Evolutionary conservation across 2,797 vertebrate species (phyloP).

Genomic region (Notoglanidium macrostoma): DNA sequence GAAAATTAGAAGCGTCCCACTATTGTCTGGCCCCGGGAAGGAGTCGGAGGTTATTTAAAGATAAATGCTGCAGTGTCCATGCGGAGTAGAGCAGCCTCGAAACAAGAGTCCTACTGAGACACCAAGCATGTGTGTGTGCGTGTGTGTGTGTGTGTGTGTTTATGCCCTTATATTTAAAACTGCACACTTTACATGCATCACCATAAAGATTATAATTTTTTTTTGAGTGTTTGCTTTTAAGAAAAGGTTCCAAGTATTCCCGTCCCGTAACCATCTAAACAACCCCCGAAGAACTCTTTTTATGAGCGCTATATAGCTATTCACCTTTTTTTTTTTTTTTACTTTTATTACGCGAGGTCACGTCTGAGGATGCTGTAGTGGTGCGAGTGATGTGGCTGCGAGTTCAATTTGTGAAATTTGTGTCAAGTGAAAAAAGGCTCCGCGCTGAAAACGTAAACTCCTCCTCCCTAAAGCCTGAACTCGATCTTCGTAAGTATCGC

Average conservation of each 20-base stretch:
- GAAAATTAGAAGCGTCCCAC: slow-evolving; percentile 81
- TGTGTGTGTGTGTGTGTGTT: slow-evolving; percentile 32
- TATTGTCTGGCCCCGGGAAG: slow-evolving; percentile 75
- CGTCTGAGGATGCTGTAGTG: not conserved
- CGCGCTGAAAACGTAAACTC: not conserved
- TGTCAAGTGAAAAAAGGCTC: not conserved
- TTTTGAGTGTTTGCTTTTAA: not conserved
- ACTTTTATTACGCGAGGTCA: not conserved
- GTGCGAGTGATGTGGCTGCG: not conserved
- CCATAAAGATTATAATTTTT: not conserved
- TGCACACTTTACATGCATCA: not conserved
- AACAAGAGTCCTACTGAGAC: slow-evolving; percentile 51
- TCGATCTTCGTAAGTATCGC: not conserved
- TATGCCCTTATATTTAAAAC: slow-evolving; percentile 1
- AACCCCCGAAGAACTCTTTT: not conserved
- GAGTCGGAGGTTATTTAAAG: slow-evolving; percentile 75
- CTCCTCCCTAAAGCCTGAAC: not conserved
- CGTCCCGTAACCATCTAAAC: not conserved
- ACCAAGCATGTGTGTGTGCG: slow-evolving; percentile 41
- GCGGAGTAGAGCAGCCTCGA: slow-evolving; percentile 63
- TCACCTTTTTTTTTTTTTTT: not conserved
- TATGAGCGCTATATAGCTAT: not conserved
- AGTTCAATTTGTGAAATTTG: not conserved
- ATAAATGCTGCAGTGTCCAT: slow-evolving; percentile 72
- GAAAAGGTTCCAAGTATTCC: not conserved